Evolutionary conservation across 2,113 vertebrate genomes (phyloP), one percentile per base, ranked within the genome.

Genomic region (Atrichornis clamosus): DNA sequence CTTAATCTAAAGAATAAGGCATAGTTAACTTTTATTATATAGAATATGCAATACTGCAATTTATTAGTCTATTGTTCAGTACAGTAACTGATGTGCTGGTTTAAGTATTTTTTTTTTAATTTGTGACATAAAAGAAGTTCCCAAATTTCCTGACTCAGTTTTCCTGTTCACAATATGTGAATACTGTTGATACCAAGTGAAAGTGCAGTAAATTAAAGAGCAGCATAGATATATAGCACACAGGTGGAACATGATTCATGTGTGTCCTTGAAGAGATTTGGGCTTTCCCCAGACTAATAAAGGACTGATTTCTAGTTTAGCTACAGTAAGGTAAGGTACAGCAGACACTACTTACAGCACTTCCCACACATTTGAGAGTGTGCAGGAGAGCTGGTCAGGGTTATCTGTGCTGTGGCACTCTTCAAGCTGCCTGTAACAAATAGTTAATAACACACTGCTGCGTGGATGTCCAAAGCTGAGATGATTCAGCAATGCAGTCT

Each of bases 11-110:
- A 93, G 42, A 93, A 91, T 65, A 95, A 82, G 33, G 63, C 63
- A 77, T 91, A 95, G 92, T 96, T 97, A 96, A 92, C 46, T 96
- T 96, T 96, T 96, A 97, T 60, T 90, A 17, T 84, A 85, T 41
- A 88, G 78, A 84, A 91, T 90, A 96, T 91, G 90, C 87, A 95
- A 77, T 90, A 70, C 55, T 74, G 42, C 75, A 87, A 87, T 96
- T 94, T 96, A 88, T 93, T 87, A 85, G 78, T 62, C 53, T 83
- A 1, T 72, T 90, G 75, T 95, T 96, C 89, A 88, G 22, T 70
- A 63, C 24, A 77, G 78, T 49, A 90, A 58, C 75, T 80, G 79
- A 88, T 70, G 55, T 59, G 50, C 63, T 83, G 63, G 19, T 88
- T 65, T 70, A 59, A 49, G 74, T 26, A 5, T 39, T 70, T 27